Base-by-base conservation (phyloP, 2,888 invertebrate species). In the Ectemnius cavifrons region DNA sequence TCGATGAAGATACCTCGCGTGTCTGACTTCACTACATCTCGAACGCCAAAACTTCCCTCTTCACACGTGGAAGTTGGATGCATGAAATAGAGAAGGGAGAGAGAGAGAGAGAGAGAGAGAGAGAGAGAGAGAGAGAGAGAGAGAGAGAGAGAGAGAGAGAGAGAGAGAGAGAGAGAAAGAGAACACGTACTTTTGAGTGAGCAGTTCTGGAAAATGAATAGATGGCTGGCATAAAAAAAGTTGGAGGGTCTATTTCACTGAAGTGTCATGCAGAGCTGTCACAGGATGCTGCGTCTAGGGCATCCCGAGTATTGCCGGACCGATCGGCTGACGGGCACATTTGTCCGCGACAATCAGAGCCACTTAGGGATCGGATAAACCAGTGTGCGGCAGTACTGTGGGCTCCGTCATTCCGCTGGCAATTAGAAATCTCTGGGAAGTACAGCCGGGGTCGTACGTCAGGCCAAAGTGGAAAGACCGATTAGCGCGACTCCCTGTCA, bases 401-500 rank as follows among this genome's bases (percentile, higher is more conserved):
- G 52, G n/a, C n/a, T 65, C 52, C 28, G 60, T n/a, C 69, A 59
- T 68, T 68, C 66, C 75, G 67, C 64, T 64, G 66, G 78, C 80
- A 83, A 83, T 83, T 83, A 82, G 84, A 82, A 81, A 79, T 82
- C 77, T 62, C 71, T 20, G 72, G 74, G 71, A 67, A 66, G 79
- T 59, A 65, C 57, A 77, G 71, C 60, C 76, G 73, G 68, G 73
- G 63, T 66, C 73, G 78, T 75, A 77, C 77, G 75, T 75, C 79
- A 75, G 73, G 52, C 77, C 85, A 81, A 88, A 89, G 89, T 89
- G 89, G 86, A 88, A 87, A 89, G 89, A 86, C 83, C 88, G 89
- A 89, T 89, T 88, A 88, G 89, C 87, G 87, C 84, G 85, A 86
- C 85, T 86, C 86, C 80, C 88, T 88, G 89, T 88, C 89, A 89